Conservation (phyloP, 2,888 invertebrate species). For the Phragmatobia fuliginosa region DNA sequence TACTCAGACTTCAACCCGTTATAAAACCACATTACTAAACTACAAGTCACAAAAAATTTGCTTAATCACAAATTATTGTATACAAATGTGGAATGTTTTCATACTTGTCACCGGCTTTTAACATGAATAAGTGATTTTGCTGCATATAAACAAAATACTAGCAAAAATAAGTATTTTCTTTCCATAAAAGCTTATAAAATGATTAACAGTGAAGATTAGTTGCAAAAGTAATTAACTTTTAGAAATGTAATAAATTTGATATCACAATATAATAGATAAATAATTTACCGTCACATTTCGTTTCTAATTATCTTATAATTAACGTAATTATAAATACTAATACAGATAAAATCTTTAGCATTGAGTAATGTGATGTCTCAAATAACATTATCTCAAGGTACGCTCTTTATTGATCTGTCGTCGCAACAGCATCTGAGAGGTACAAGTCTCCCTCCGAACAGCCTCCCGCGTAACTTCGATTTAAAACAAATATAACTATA, state of each 20-base stretch:
- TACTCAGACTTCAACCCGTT: conserved; percentile 49
- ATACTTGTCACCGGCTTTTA: conserved; percentile 27
- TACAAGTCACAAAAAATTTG: neutral
- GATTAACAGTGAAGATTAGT: neutral
- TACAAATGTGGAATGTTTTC: conserved; percentile 6
- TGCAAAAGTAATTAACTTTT: neutral
- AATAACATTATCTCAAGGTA: conserved; percentile 61
- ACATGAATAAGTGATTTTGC: conserved; percentile 33
- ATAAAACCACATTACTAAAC: conserved; percentile 12
- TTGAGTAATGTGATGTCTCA: conserved; percentile 15
- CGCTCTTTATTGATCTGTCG: conserved; percentile 74
- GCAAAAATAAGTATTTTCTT: neutral
- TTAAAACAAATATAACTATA: neutral
- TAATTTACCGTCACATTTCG: neutral
- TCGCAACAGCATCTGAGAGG: conserved; percentile 68
- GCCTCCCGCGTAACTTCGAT: neutral
- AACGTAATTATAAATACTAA: neutral
- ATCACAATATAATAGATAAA: neutral
- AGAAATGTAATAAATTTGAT: neutral
- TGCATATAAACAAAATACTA: conserved; percentile 1
- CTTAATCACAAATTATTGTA: neutral
- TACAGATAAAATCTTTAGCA: neutral
- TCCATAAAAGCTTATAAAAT: neutral
- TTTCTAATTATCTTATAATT: neutral
- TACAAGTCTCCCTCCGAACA: conserved; percentile 19